These are phyloP conservation scores for Valencia hispanica DNA, from an alignment of 2,797 vertebrate genomes.

Conservation along the genomic window DNA sequence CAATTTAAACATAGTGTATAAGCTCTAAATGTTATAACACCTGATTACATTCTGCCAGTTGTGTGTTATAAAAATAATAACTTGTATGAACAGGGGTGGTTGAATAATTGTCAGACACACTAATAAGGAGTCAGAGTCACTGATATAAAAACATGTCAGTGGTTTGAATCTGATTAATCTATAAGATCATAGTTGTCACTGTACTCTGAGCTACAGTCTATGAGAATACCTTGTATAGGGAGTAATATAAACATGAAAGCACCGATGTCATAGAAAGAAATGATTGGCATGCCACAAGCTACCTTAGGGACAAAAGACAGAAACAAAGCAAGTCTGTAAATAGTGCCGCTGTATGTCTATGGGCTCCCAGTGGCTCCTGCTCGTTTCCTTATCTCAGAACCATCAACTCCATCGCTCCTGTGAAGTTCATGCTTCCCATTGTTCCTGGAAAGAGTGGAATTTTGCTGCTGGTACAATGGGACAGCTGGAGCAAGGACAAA, in stretches of 20 bases:
- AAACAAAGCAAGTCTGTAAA: constrained; percentile 74
- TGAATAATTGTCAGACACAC: background rate
- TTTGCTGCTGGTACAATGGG: constrained; percentile 57
- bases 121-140: background rate
- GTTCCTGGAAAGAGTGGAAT: constrained; percentile 72
- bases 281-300: constrained; percentile 62
- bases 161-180: background rate
- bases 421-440: constrained; percentile 73
- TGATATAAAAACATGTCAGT: background rate
- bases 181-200: background rate
- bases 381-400: constrained; percentile 72
- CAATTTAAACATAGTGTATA: background rate
- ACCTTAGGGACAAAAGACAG: constrained; percentile 54
- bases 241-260: background rate
- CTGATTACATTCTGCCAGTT: background rate
- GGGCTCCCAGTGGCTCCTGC: constrained; percentile 60
- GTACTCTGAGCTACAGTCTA: background rate
- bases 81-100: background rate
- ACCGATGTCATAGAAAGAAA: constrained; percentile 44
- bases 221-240: background rate
- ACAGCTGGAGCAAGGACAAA: constrained; percentile 39
- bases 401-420: constrained; percentile 55
- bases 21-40: background rate
- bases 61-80: background rate
- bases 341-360: constrained; percentile 60